Evolutionary conservation across 2,113 vertebrate genomes (phyloP).

Genomic region (Lampris incognitus): DNA sequence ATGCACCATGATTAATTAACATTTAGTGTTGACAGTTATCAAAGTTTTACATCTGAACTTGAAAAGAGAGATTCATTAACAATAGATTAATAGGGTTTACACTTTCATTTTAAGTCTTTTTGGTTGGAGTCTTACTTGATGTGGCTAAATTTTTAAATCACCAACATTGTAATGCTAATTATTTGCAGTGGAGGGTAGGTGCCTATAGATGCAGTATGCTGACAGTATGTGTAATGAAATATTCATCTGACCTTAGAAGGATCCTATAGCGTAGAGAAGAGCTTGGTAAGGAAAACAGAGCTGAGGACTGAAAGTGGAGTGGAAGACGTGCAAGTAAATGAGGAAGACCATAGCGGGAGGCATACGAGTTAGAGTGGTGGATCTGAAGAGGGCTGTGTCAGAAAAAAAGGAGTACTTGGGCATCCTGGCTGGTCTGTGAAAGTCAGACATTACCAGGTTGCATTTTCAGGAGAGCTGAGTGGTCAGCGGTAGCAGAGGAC

Average conservation of each 20-base stretch:
- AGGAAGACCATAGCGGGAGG: slow-evolving; percentile 2
- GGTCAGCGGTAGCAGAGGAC: slow-evolving; percentile 53
- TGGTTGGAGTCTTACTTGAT: no score
- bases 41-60: no score
- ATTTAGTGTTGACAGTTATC: background rate
- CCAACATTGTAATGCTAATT: no score
- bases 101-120: no score
- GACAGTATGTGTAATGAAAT: no score
- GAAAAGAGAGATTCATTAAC: no score
- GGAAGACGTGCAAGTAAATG: background rate
- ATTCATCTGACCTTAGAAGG: no score
- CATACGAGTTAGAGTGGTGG: slow-evolving; percentile 42
- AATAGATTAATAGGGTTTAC: no score
- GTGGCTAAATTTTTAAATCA: no score
- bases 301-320: background rate
- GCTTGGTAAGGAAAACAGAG: background rate
- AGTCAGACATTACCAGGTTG: slow-evolving; percentile 63
- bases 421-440: slow-evolving; percentile 39
- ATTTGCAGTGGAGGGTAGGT: no score
- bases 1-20: background rate
- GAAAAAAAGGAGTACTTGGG: slow-evolving; percentile 34
- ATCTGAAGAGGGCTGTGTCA: background rate
- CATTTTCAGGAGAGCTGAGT: slow-evolving; percentile 49
- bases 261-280: no score
- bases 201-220: no score